These are phyloP conservation scores for Pantherophis alleghaniensis DNA, from an alignment of 2,797 vertebrate genomes.

Conservation along the genomic window DNA sequence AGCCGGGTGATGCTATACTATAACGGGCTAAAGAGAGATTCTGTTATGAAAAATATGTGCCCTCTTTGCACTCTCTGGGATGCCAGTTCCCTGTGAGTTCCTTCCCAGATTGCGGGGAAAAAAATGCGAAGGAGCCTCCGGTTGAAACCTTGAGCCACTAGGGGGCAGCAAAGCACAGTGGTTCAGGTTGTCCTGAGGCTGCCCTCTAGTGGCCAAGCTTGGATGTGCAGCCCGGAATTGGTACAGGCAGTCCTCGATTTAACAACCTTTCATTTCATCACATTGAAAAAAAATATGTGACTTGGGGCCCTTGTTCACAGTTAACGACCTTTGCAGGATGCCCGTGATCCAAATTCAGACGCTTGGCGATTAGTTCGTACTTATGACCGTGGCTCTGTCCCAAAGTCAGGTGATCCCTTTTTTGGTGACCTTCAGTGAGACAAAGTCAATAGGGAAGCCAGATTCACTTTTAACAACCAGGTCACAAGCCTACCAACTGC, in stretches of 20 bases:
- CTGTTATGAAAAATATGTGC: background rate
- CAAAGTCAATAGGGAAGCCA: too few relatives aligned
- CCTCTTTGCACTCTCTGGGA: background rate
- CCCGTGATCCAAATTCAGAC: background rate
- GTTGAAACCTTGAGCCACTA: background rate
- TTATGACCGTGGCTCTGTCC: fast-evolving
- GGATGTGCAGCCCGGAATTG: background rate
- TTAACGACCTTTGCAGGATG: too few relatives aligned
- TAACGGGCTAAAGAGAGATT: background rate
- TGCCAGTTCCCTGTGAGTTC: fast-evolving
- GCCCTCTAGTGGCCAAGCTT: background rate
- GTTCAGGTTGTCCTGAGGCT: background rate
- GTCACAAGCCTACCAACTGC: too few relatives aligned
- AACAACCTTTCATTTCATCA: too few relatives aligned
- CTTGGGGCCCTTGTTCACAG: too few relatives aligned
- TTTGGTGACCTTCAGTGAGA: too few relatives aligned
- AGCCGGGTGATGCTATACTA: background rate
- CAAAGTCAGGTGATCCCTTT: fast-evolving
- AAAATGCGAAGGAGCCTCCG: background rate
- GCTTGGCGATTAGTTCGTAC: too few relatives aligned
- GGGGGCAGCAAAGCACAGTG: background rate
- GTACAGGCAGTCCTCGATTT: background rate
- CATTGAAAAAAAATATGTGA: too few relatives aligned
- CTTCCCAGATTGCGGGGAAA: background rate
- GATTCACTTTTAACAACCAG: too few relatives aligned